Conservation (phyloP, 2,888 invertebrate genomes). For the Eupithecia insigniata region DNA sequence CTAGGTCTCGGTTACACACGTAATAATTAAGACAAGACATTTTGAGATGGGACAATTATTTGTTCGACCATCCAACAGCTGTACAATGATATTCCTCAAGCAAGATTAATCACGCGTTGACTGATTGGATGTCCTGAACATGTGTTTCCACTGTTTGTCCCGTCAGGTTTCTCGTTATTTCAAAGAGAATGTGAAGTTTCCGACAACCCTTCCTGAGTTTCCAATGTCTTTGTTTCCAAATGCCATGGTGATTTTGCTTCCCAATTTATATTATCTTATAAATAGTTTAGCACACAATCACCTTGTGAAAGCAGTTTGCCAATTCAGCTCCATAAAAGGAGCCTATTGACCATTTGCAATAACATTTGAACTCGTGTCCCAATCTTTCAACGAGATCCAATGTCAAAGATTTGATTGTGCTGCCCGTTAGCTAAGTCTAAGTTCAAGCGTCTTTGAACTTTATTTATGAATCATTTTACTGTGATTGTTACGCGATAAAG, state of each 20-base stretch:
- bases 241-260: background rate
- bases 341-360: conserved; percentile 28
- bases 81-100: background rate
- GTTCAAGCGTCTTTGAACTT: conserved; percentile 41
- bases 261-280: conserved; percentile 12
- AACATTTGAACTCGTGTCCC: conserved; percentile 36
- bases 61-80: background rate
- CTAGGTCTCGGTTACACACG: background rate
- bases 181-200: conserved; percentile 2
- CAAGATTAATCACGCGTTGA: conserved; percentile 8
- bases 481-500: conserved; percentile 33
- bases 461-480: conserved; percentile 38
- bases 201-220: background rate
- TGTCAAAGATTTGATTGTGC: conserved; percentile 38
- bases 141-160: conserved; percentile 1
- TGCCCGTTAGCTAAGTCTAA: conserved; percentile 34
- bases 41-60: background rate
- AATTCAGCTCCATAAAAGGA: conserved; percentile 26
- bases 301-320: conserved; percentile 29
- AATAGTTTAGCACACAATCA: conserved; percentile 9
- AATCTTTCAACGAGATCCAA: conserved; percentile 42
- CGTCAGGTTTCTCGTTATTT: conserved; percentile 5
- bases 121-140: conserved; percentile 10
- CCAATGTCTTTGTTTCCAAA: conserved; percentile 8
- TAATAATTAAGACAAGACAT: background rate